A percentile compares a stretch with the other conserved stretches of the same genome.
Conservation (phyloP, 2,888 invertebrate genomes). For the Linnaemya vulpina region DNA sequence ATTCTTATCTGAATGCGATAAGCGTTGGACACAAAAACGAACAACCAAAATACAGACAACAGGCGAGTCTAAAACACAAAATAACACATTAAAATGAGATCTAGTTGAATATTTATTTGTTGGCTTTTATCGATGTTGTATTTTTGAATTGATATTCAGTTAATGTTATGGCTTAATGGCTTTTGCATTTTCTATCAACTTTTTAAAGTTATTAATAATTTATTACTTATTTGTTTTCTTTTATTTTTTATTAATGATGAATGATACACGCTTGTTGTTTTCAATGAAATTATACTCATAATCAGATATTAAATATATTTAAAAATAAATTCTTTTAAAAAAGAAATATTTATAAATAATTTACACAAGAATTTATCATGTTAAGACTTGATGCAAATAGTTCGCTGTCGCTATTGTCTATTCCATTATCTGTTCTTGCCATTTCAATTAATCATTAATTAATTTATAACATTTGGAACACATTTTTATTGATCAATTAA, state of each 20-base stretch:
- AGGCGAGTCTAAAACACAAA: slow-evolving; percentile 11
- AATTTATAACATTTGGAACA: slow-evolving; percentile 42
- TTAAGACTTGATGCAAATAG: neutral
- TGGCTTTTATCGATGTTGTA: neutral
- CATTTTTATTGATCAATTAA: slow-evolving; percentile 56
- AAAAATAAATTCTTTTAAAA: slow-evolving; percentile 2
- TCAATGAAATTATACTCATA: neutral
- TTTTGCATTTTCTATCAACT: slow-evolving; percentile 1
- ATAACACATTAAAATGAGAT: slow-evolving; percentile 47
- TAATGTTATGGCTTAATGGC: neutral
- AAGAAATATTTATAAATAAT: neutral
- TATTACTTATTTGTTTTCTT: neutral
- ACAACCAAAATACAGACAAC: neutral
- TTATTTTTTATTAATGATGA: neutral
- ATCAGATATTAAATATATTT: neutral
- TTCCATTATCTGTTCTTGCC: neutral
- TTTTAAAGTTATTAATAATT: neutral
- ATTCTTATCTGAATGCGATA: slow-evolving; percentile 48
- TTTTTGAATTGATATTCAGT: slow-evolving; percentile 5
- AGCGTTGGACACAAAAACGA: neutral
- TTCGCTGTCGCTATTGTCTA: neutral
- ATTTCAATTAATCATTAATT: slow-evolving; percentile 44
- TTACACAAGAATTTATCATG: neutral
- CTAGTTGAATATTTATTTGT: slow-evolving; percentile 12
- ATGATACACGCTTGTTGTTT: neutral